Conservation (phyloP, 2,888 invertebrate genomes). For the Tachina fera region DNA sequence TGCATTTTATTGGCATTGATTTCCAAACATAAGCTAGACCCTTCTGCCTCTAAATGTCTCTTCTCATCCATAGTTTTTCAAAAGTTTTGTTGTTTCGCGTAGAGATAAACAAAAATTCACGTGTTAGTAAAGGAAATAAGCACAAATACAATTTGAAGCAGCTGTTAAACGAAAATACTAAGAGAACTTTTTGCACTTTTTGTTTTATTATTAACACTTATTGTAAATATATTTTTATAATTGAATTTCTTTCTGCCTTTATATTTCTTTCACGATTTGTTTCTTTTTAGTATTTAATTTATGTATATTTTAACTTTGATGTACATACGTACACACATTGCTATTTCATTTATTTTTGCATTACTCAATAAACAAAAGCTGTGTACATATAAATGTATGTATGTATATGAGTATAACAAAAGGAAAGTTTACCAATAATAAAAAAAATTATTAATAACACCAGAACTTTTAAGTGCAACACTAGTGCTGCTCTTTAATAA, state of each 20-base stretch:
- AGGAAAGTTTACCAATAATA: neutral
- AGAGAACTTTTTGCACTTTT: neutral
- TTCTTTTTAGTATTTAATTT: neutral
- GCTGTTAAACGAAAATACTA: slow-evolving; percentile 30
- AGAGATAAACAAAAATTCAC: slow-evolving; percentile 28
- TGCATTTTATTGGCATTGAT: slow-evolving; percentile 21
- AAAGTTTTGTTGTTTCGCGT: slow-evolving; percentile 21
- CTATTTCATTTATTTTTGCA: neutral
- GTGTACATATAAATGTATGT: neutral
- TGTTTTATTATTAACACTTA: neutral
- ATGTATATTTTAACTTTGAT: neutral
- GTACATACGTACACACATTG: neutral
- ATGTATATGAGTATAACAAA: neutral
- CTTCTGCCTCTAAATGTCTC: slow-evolving; percentile 54
- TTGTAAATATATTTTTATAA: slow-evolving; percentile 1
- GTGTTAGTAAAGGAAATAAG: slow-evolving; percentile 15
- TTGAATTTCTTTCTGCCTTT: neutral
- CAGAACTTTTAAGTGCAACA: neutral
- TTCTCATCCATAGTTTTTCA: slow-evolving; percentile 52
- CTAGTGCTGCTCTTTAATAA: slow-evolving; percentile 9
- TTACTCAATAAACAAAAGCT: slow-evolving; percentile 34
- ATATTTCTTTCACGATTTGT: neutral
- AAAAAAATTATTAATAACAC: slow-evolving; percentile 1
- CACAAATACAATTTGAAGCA: slow-evolving; percentile 6
- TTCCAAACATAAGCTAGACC: slow-evolving; percentile 55